Evolutionary conservation across 2,888 invertebrate species (phyloP).

Genomic region (Eucera pruinosa): DNA sequence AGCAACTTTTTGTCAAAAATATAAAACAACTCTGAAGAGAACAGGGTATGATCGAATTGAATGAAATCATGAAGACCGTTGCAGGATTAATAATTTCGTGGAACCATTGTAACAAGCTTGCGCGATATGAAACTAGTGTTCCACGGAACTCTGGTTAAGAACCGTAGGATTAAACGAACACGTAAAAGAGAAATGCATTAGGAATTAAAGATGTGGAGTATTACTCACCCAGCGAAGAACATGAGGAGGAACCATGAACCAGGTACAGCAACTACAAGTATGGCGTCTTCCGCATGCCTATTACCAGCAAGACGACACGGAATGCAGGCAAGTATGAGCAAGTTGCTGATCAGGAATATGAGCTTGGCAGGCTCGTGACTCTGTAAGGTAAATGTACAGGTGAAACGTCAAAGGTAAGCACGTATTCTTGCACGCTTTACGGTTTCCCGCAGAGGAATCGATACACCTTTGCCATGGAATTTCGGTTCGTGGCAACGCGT

Average conservation of each 20-base stretch:
- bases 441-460: constrained; percentile 54
- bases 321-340: constrained; percentile 94
- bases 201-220: background rate
- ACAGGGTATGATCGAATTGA: no score
- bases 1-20: no score
- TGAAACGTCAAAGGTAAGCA: constrained; percentile 54
- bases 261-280: constrained; percentile 96
- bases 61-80: no score
- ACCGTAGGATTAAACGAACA: background rate
- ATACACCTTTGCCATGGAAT: constrained; percentile 42
- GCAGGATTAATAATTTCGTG: no score
- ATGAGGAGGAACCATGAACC: constrained; percentile 99
- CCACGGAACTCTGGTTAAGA: no score
- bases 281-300: constrained; percentile 93
- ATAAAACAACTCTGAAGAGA: no score
- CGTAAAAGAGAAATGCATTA: background rate
- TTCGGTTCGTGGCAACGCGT: constrained; percentile 15
- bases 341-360: constrained; percentile 95
- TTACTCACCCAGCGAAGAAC: constrained; percentile 97
- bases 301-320: constrained; percentile 92
- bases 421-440: constrained; percentile 52
- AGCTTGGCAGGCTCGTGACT: constrained; percentile 97
- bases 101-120: no score
- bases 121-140: no score
- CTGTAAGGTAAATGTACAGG: constrained; percentile 85